phyloP scores from a whole-genome alignment of 2,797 vertebrate genomes.

The Apogon hyalosoma region DNA sequence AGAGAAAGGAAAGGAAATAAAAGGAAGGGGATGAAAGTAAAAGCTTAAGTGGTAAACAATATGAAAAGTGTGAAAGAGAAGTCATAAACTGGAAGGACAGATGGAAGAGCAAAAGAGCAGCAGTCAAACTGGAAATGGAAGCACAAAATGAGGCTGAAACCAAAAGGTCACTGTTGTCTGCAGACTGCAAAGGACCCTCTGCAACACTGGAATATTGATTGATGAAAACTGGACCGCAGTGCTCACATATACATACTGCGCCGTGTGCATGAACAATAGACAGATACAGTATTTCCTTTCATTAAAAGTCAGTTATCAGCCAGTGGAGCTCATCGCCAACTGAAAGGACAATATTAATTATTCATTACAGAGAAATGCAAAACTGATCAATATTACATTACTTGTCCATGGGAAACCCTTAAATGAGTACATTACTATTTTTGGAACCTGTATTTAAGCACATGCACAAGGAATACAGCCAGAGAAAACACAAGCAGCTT shows the following conservation, averaged over 20 bases:
- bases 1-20: slow-evolving; percentile 1
- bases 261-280: slow-evolving; percentile 16
- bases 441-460: slow-evolving; percentile 1
- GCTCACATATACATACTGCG: slow-evolving; percentile 8
- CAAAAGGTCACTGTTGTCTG: slow-evolving; percentile 64
- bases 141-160: slow-evolving; percentile 47
- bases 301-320: slow-evolving; percentile 33
- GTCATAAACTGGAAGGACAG: slow-evolving; percentile 10
- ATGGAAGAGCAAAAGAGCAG: slow-evolving; percentile 34
- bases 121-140: slow-evolving; percentile 22
- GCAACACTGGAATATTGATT: slow-evolving; percentile 52
- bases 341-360: slow-evolving; percentile 41
- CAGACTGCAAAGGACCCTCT: slow-evolving; percentile 43
- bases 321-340: slow-evolving; percentile 13
- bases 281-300: slow-evolving; percentile 10
- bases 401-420: slow-evolving; percentile 24
- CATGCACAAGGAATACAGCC: background rate
- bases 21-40: background rate
- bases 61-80: background rate
- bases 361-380: slow-evolving; percentile 39
- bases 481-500: no score
- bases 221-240: slow-evolving; percentile 40
- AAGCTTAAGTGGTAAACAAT: background rate
- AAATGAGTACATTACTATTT: slow-evolving; percentile 22
- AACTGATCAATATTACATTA: slow-evolving; percentile 54